phyloP scores from a whole-genome alignment of 1,140 invertebrate species.

The Leptoteleia sp. region DNA sequence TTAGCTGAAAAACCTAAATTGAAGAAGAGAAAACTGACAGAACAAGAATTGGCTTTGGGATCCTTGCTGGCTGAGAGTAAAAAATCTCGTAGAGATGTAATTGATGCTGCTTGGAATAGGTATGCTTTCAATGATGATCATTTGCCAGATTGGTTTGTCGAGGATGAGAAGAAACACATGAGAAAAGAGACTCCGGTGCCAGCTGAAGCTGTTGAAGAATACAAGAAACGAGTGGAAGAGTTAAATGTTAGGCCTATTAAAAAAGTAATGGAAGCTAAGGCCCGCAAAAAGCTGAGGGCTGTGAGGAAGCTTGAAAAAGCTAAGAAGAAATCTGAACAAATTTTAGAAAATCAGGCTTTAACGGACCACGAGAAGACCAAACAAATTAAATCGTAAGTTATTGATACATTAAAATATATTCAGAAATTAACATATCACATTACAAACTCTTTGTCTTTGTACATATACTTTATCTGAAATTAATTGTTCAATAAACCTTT shows the following conservation, averaged over 20 bases:
- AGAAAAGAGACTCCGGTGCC: slow-evolving; percentile 89
- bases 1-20: slow-evolving; percentile 80
- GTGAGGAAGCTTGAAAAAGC: slow-evolving; percentile 94
- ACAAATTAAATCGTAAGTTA: slow-evolving; percentile 92
- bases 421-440: neutral
- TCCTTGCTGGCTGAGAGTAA: slow-evolving; percentile 91
- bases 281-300: slow-evolving; percentile 96
- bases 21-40: slow-evolving; percentile 87
- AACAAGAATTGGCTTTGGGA: slow-evolving; percentile 93
- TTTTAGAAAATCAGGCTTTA: slow-evolving; percentile 95
- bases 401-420: neutral
- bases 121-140: slow-evolving; percentile 93
- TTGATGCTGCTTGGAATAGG: slow-evolving; percentile 95
- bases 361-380: slow-evolving; percentile 94
- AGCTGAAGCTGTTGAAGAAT: slow-evolving; percentile 88
- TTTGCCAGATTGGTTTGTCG: slow-evolving; percentile 97
- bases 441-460: too few species aligned
- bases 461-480: too few species aligned
- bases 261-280: slow-evolving; percentile 99
- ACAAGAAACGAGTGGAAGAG: slow-evolving; percentile 89
- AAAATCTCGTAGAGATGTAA: slow-evolving; percentile 91
- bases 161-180: slow-evolving; percentile 97
- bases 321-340: slow-evolving; percentile 95
- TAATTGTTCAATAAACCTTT: neutral
- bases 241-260: slow-evolving; percentile 97